Evolutionary conservation across 2,113 vertebrate species (phyloP), one percentile per base, ranked within the genome.

Genomic region (Okapia johnstoni): DNA sequence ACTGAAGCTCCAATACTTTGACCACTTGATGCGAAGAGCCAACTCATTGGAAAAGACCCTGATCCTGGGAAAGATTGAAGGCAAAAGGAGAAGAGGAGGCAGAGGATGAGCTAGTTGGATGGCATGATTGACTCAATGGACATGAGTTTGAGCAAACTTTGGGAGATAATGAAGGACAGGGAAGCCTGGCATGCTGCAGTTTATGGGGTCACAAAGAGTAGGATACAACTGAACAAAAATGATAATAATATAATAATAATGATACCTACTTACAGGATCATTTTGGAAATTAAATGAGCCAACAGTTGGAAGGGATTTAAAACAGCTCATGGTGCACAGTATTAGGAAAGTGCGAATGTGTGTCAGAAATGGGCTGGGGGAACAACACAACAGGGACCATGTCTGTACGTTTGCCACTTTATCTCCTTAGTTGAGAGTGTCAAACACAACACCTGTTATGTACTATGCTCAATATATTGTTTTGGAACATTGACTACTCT

Each of bases 281-380:
- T 6, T 61, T 40, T 36, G 79, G 46, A 50, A 40, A 17, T 81
- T 88, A 61, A 89, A n/a, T 23, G n/a, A 43, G 70, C 43, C 1
- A 5, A 21, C 25, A 9, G 15, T 58, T n/a, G 43, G 17, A 36
- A 73, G 54, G 54, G 10, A 6, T 15, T 21, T 52, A 16, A 25
- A 46, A 15, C n/a, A 36, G 28, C 23, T n/a, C 13, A 12, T 15
- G 23, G 36, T 63, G 36, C n/a, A 33, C 25, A 43, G 19, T 3
- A 10, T 36, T 14, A 36, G 54, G 23, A 4, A 61, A 30, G 30
- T 57, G 12, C 2, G 14, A 79, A 30, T 14, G 12, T 14, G 36
- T 30, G 46, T 30, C 46, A 2, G 12, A 2, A 11, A 43, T 0
- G 28, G 25, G 16, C 40, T 8, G 12, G 0, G 2, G 28, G 40